Conservation (phyloP, 1,140 invertebrate species). For the Anadara kagoshimensis region DNA sequence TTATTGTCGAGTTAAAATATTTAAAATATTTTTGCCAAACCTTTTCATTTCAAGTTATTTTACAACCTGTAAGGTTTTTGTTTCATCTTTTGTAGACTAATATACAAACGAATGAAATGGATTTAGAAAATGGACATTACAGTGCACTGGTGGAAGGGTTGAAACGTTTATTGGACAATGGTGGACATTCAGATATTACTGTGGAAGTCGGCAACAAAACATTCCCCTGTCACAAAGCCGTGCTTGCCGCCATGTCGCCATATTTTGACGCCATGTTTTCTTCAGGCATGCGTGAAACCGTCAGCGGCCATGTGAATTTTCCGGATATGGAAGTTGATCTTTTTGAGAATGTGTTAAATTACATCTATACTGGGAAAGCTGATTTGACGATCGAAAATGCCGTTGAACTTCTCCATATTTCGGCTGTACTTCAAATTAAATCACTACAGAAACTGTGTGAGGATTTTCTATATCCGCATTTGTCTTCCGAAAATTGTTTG, state of each 20-base stretch:
- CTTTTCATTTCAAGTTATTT: too few species aligned
- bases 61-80: too few species aligned
- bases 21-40: too few species aligned
- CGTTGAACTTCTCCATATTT: slow-evolving; percentile 58
- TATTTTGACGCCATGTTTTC: slow-evolving; percentile 61
- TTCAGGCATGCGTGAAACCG: slow-evolving; percentile 65
- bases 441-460: slow-evolving; percentile 61
- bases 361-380: slow-evolving; percentile 60
- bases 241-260: slow-evolving; percentile 48
- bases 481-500: slow-evolving; percentile 59
- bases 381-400: slow-evolving; percentile 57
- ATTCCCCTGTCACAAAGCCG: slow-evolving; percentile 52
- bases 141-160: slow-evolving; percentile 20
- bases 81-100: too few species aligned
- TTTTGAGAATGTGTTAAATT: slow-evolving; percentile 59
- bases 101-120: too few species aligned
- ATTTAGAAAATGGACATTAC: neutral
- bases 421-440: slow-evolving; percentile 61
- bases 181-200: slow-evolving; percentile 51
- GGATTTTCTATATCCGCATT: slow-evolving; percentile 53
- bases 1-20: too few species aligned
- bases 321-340: slow-evolving; percentile 60
- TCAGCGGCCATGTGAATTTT: slow-evolving; percentile 61
- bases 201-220: slow-evolving; percentile 49
- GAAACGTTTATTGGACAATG: slow-evolving; percentile 36